These are phyloP conservation scores for Xanthostigma xanthostigma DNA, from an alignment of 2,888 invertebrate species.

Conservation along the genomic window DNA sequence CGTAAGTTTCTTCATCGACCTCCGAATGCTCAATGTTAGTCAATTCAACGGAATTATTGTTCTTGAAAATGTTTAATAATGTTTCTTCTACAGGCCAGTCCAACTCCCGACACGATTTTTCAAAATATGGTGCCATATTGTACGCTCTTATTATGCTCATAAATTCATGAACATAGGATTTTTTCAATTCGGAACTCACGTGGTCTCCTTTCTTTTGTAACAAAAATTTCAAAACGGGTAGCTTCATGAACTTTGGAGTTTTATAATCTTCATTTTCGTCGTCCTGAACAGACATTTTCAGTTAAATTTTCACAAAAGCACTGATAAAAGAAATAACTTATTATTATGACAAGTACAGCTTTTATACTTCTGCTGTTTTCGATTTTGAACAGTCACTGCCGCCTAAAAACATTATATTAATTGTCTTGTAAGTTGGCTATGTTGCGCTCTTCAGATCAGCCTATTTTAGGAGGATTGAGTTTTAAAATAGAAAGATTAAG, in stretches of 20 bases:
- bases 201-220: not conserved
- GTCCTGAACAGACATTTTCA: too few relatives aligned
- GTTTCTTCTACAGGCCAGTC: constrained; percentile 33
- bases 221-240: constrained; percentile 4
- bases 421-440: too few relatives aligned
- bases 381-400: too few relatives aligned
- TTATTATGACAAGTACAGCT: too few relatives aligned
- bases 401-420: too few relatives aligned
- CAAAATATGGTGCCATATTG: constrained; percentile 50
- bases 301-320: too few relatives aligned
- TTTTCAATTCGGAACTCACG: not conserved
- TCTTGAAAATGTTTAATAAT: constrained; percentile 19
- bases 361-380: too few relatives aligned
- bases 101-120: constrained; percentile 31
- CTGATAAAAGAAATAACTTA: too few relatives aligned
- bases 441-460: too few relatives aligned
- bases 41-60: constrained; percentile 16
- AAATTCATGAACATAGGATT: constrained; percentile 19
- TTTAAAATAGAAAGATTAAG: too few relatives aligned
- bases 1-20: constrained; percentile 16
- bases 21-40: constrained; percentile 17
- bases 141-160: constrained; percentile 32
- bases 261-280: too few relatives aligned
- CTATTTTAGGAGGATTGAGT: too few relatives aligned
- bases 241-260: constrained; percentile 5